These are phyloP conservation scores for Trachelus stipa DNA, from an alignment of 2,888 invertebrate species.

Conservation along the genomic window DNA sequence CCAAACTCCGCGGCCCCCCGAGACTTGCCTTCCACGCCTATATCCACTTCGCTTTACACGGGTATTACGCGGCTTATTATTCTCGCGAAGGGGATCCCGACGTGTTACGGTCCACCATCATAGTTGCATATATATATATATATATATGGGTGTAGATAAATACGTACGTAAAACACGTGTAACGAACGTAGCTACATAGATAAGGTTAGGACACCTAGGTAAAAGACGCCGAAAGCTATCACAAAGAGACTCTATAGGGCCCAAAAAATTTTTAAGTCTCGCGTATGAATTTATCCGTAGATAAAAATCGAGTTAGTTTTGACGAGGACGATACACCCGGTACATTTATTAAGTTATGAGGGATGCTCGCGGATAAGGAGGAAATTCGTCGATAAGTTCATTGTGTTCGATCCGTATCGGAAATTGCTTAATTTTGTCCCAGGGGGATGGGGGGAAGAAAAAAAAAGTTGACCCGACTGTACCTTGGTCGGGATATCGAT, in stretches of 20 bases:
- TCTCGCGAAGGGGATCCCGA: slow-evolving; percentile 2
- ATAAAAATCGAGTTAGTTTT: no score
- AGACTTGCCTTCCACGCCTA: slow-evolving; percentile 32
- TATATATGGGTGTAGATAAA: neutral
- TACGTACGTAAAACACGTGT: neutral
- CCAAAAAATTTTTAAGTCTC: neutral
- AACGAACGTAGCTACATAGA: neutral
- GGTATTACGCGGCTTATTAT: slow-evolving; percentile 37
- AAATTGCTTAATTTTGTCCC: neutral
- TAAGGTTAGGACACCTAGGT: neutral
- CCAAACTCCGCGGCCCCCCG: slow-evolving; percentile 24
- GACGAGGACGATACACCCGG: no score
- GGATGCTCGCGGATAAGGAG: no score
- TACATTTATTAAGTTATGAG: no score
- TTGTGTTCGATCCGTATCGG: neutral
- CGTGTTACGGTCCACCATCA: neutral
- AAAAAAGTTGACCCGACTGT: neutral
- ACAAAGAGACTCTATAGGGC: neutral
- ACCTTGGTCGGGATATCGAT: neutral
- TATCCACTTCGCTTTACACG: slow-evolving; percentile 35
- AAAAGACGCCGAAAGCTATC: neutral
- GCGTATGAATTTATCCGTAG: neutral
- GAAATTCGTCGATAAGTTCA: no score
- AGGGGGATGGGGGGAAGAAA: neutral
- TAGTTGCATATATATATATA: neutral